Conservation (phyloP, 1,140 invertebrate genomes). For the Penaeus chinensis region DNA sequence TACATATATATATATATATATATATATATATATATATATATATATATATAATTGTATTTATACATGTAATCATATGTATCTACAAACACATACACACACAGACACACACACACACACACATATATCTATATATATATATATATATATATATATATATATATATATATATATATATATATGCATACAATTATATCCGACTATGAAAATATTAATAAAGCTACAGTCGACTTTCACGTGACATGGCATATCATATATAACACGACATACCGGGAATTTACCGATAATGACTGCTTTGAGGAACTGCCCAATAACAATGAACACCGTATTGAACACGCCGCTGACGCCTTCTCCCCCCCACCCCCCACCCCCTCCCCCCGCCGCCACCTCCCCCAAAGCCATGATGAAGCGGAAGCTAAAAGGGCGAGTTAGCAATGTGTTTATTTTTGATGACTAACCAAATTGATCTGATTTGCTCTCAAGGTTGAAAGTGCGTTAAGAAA, state of each 20-base stretch:
- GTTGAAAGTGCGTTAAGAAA: too few relatives aligned
- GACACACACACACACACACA: background rate
- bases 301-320: too few relatives aligned
- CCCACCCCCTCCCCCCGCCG: background rate
- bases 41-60: too few relatives aligned
- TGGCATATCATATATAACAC: too few relatives aligned
- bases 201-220: background rate
- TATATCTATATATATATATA: background rate
- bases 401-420: background rate
- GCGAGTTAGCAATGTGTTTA: too few relatives aligned
- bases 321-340: background rate
- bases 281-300: too few relatives aligned
- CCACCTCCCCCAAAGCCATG: background rate
- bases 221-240: too few relatives aligned
- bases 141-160: background rate
- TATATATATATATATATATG: background rate
- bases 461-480: too few relatives aligned
- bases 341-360: background rate
- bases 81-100: background rate
- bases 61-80: background rate
- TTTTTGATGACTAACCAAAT: too few relatives aligned
- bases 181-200: background rate
- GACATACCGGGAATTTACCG: too few relatives aligned
- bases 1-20: too few relatives aligned
- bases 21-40: too few relatives aligned